These are phyloP conservation scores for Tiliqua scincoides DNA, from an alignment of 2,113 vertebrate genomes.

Conservation along the genomic window DNA sequence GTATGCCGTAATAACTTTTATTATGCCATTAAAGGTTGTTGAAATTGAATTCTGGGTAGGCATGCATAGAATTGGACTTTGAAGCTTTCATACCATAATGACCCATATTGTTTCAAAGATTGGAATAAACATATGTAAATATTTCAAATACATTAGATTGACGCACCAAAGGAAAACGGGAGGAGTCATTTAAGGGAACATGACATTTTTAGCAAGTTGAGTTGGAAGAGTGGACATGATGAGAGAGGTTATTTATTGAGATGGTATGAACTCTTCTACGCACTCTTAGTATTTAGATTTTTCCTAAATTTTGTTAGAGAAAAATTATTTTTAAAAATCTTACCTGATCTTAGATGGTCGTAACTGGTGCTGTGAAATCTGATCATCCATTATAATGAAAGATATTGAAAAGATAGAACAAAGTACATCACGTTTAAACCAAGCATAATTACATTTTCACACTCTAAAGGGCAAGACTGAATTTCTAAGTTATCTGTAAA, in stretches of 20 bases:
- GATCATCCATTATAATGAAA: not conserved
- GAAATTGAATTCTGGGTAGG: too few species aligned
- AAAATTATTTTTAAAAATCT: not conserved
- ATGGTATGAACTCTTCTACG: not conserved
- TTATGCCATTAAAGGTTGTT: too few species aligned
- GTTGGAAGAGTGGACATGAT: not conserved
- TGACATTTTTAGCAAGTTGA: not conserved
- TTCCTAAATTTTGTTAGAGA: too few species aligned
- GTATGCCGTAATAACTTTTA: too few species aligned
- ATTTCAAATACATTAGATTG: too few species aligned
- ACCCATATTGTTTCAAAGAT: not conserved
- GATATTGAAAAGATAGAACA: not conserved
- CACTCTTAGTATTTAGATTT: not conserved
- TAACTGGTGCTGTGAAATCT: not conserved
- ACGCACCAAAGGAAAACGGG: not conserved
- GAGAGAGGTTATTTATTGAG: too few species aligned
- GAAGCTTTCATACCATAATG: not conserved
- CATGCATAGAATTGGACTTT: too few species aligned
- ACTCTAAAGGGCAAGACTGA: not conserved
- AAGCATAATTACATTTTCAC: not conserved
- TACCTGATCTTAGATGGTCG: conserved; percentile 19
- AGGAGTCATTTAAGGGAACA: not conserved
- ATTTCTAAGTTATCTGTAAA: not conserved
- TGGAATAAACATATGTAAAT: not conserved
- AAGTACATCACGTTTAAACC: not conserved